phyloP scores from a whole-genome alignment of 1,140 invertebrate species.

The Lamellibrachia luymesi region DNA sequence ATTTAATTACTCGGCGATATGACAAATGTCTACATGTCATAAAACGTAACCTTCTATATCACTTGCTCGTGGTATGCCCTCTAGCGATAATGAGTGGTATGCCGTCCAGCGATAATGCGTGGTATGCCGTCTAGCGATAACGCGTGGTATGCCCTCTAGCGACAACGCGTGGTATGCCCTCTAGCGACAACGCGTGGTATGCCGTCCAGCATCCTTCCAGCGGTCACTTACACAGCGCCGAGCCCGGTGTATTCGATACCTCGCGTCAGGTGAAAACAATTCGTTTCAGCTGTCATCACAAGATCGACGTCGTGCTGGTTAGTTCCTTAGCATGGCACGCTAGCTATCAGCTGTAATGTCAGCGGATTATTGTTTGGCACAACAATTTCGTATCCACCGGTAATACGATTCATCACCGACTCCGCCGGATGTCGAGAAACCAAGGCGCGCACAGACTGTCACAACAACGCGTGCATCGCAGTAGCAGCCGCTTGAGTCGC shows the following conservation, averaged over 20 bases:
- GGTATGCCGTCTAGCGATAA: too few relatives aligned
- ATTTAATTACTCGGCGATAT: not conserved
- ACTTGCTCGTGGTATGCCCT: not conserved
- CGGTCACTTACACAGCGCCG: not conserved
- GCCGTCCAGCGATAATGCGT: too few relatives aligned
- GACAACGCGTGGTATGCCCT: too few relatives aligned
- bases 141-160: too few relatives aligned
- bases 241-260: not conserved
- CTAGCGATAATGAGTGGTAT: too few relatives aligned
- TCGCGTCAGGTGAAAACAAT: not conserved
- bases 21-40: not conserved
- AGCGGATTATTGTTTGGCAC: not conserved
- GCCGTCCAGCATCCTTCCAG: not conserved
- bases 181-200: not conserved
- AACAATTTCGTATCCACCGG: not conserved
- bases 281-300: not conserved
- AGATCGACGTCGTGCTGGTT: not conserved
- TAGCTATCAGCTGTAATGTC: not conserved
- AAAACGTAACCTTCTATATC: not conserved
- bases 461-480: not conserved
- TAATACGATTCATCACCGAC: not conserved
- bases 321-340: not conserved
- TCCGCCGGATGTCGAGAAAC: not conserved
- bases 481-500: too few relatives aligned
- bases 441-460: not conserved